Conservation (phyloP, 2,888 invertebrate species). For the Oasisia sp. region DNA sequence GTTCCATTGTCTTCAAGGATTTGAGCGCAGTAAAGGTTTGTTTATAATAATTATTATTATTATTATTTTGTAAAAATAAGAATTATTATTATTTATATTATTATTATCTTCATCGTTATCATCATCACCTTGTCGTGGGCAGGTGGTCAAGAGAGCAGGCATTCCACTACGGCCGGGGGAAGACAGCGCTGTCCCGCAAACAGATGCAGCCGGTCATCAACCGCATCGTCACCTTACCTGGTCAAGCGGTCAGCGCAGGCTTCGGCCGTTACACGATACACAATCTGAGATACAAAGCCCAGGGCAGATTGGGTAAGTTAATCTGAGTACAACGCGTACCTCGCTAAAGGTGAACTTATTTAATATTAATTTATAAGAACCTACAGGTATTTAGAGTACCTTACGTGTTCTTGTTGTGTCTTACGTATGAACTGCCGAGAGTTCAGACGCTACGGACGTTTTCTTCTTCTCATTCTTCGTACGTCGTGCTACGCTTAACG, state of each 20-base stretch:
- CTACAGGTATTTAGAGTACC: too few relatives aligned
- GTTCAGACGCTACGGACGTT: too few relatives aligned
- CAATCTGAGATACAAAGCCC: constrained; percentile 27
- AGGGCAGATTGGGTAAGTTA: constrained; percentile 27
- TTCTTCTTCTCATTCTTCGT: too few relatives aligned
- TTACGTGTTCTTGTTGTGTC: too few relatives aligned
- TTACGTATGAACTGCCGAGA: too few relatives aligned
- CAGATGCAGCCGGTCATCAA: constrained; percentile 32
- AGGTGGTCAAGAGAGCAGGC: constrained; percentile 37
- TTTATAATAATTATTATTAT: background rate
- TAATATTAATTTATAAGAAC: background rate
- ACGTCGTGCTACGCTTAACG: too few relatives aligned
- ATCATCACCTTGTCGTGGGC: background rate
- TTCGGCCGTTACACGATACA: constrained; percentile 33
- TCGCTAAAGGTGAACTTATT: background rate
- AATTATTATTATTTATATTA: background rate
- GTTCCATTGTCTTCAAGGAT: too few relatives aligned
- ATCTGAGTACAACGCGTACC: background rate
- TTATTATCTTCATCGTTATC: background rate
- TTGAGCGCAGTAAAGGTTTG: too few relatives aligned
- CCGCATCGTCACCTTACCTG: constrained; percentile 38
- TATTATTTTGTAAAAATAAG: too few relatives aligned
- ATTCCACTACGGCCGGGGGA: constrained; percentile 28
- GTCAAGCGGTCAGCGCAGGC: constrained; percentile 33
- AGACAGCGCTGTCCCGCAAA: constrained; percentile 28